A percentile compares a stretch with the other conserved stretches of the same genome.
Evolutionary conservation across 2,888 invertebrate species (phyloP).

Genomic region (Homarus gammarus): DNA sequence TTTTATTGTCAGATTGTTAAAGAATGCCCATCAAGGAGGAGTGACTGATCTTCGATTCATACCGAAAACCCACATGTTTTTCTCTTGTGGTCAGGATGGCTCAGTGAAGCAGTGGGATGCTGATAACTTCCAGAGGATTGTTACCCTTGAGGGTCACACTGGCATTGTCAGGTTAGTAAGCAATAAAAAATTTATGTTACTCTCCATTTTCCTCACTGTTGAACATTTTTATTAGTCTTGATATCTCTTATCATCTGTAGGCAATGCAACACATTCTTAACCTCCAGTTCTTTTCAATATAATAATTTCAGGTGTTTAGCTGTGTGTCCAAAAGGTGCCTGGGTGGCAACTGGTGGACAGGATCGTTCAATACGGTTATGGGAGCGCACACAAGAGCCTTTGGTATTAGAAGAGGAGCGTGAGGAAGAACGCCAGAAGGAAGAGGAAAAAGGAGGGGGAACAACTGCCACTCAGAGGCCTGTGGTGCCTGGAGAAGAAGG

Average conservation of each 20-base stretch:
- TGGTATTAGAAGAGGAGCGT: slow-evolving; percentile 94
- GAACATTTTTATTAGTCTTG: no score
- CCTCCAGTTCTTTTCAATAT: not conserved
- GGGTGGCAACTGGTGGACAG: slow-evolving; percentile 88
- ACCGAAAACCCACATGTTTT: slow-evolving; percentile 94
- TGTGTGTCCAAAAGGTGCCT: slow-evolving; percentile 86
- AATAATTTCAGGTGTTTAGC: slow-evolving; percentile 84
- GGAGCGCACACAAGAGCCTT: slow-evolving; percentile 90
- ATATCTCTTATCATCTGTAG: no score
- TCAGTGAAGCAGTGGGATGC: slow-evolving; percentile 98
- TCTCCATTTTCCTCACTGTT: no score
- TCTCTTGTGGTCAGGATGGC: slow-evolving; percentile 95
- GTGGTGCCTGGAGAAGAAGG: slow-evolving; percentile 81
- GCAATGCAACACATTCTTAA: no score
- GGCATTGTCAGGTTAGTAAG: slow-evolving; percentile 72
- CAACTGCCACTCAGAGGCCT: slow-evolving; percentile 73
- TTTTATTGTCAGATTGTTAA: slow-evolving; percentile 61
- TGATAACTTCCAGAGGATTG: slow-evolving; percentile 92
- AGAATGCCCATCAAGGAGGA: slow-evolving; percentile 93
- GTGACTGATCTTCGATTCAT: slow-evolving; percentile 94
- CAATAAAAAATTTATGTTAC: no score
- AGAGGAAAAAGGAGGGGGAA: slow-evolving; percentile 79
- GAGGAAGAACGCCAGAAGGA: slow-evolving; percentile 90
- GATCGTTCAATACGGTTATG: slow-evolving; percentile 93
- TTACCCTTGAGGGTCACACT: slow-evolving; percentile 87